Conservation (phyloP, 2,888 invertebrate species). For the Plebejus argus region DNA sequence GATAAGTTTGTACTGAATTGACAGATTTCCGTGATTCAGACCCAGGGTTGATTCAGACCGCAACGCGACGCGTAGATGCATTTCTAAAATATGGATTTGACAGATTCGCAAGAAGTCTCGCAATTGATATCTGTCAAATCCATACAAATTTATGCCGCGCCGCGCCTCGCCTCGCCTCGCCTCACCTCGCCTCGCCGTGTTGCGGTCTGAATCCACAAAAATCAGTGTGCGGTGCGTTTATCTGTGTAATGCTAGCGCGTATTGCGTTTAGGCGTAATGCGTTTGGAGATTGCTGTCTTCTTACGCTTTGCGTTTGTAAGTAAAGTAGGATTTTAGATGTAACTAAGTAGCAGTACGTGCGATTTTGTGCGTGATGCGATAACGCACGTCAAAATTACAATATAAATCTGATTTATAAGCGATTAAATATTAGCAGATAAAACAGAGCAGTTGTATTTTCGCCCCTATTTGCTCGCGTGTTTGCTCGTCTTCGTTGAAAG, state of each 20-base stretch:
- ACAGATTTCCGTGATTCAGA: too few species aligned
- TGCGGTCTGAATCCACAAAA: too few species aligned
- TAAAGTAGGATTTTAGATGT: not conserved
- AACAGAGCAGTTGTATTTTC: not conserved
- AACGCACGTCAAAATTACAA: not conserved
- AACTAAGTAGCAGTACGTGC: not conserved
- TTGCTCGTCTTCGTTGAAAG: not conserved
- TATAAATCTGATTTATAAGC: conserved; percentile 10
- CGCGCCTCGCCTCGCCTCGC: too few species aligned
- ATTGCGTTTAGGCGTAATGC: not conserved
- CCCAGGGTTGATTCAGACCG: too few species aligned
- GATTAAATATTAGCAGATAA: not conserved
- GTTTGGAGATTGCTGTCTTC: not conserved
- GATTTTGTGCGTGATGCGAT: not conserved
- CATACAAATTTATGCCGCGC: too few species aligned
- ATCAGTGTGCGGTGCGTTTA: not conserved
- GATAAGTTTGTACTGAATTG: too few species aligned
- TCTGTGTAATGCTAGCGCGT: not conserved
- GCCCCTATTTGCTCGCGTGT: not conserved
- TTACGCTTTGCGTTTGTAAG: not conserved
- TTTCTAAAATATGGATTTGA: too few species aligned
- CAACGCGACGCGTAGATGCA: too few species aligned
- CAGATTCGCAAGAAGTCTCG: too few species aligned
- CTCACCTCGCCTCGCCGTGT: too few species aligned
- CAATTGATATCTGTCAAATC: too few species aligned